Base-by-base conservation (phyloP, 2,888 invertebrate species). In the Ochropacha duplaris region DNA sequence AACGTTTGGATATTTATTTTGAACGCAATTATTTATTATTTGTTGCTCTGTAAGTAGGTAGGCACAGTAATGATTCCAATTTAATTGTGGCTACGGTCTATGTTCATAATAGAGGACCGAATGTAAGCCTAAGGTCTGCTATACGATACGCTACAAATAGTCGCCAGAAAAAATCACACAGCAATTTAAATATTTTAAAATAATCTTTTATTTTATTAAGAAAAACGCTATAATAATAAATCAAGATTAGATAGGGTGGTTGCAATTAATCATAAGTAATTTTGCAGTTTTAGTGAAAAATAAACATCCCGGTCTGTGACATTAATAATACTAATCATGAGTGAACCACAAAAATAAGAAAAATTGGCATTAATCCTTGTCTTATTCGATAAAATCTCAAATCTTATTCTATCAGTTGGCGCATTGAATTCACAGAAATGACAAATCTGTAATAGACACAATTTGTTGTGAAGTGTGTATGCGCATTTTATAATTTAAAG, bases 21-120 rank as follows among this genome's bases (percentile, higher is more conserved):
- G 70, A 65, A 58, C 69, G 66, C 74, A 81, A 79, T 82, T 81
- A 78, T 74, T 74, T 78, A 76, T 77, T 76, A 79, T 80, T 76
- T 75, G 76, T 74, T 71, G 68, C 68, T 62, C 58, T 66, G 71
- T 74, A 76, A 83, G 77, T 79, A 74, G 69, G 68, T 72, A 71
- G 71, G 69, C 67, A 73, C 70, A 65, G 72, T 79, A 82, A 84
- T 82, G 74, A 82, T 72, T 76, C 68, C 72, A 78, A 78, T 79
- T 83, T 81, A 84, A 83, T 84, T 83, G 79, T 73, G 66, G 65
- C 72, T 60, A 50, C 54, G 58, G 50, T 61, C 57, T 61, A 57
- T 68, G 82, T 81, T 76, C 79, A 59, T 39, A 81, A 31, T 76
- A 36, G 51, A 22, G 24, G 57, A 66, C 62, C 34, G 4, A 6